phyloP scores from a whole-genome alignment of 2,113 vertebrate species.

The Pangasianodon hypophthalmus region DNA sequence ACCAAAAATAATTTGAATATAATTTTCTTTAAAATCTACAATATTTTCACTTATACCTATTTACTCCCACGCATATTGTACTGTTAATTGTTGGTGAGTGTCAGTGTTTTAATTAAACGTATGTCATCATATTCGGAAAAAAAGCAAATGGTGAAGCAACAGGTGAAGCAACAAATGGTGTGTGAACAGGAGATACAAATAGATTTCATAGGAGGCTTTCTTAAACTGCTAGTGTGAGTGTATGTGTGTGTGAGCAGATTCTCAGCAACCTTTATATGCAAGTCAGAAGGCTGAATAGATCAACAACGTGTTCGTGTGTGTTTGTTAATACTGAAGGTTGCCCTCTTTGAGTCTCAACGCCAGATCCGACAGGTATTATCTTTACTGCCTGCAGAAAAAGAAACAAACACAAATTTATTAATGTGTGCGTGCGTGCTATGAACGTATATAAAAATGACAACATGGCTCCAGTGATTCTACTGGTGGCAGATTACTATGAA shows the following conservation, averaged over 20 bases:
- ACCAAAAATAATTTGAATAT: not conserved
- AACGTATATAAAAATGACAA: not conserved
- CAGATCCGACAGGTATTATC: constrained; percentile 95
- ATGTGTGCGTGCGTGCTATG: not conserved
- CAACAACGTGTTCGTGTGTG: not conserved
- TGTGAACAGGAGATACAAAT: not conserved
- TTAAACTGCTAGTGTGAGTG: not conserved
- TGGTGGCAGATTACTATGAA: too few species aligned
- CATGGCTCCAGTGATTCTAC: too few species aligned
- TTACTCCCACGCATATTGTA: not conserved
- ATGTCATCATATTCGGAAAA: not conserved
- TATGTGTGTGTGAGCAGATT: not conserved
- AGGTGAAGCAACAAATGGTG: not conserved
- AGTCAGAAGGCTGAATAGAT: not conserved
- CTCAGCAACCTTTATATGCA: not conserved
- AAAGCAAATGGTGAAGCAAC: not conserved
- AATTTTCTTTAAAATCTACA: not conserved
- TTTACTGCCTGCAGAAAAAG: constrained; percentile 83
- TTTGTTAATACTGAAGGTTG: constrained; percentile 26
- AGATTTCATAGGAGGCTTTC: not conserved
- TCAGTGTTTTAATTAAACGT: not conserved
- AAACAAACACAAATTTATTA: constrained; percentile 23
- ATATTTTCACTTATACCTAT: not conserved
- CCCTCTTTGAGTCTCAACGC: constrained; percentile 70
- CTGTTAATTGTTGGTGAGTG: not conserved